Base-by-base conservation (phyloP, 2,888 invertebrate species). In the Spilosoma lubricipeda region DNA sequence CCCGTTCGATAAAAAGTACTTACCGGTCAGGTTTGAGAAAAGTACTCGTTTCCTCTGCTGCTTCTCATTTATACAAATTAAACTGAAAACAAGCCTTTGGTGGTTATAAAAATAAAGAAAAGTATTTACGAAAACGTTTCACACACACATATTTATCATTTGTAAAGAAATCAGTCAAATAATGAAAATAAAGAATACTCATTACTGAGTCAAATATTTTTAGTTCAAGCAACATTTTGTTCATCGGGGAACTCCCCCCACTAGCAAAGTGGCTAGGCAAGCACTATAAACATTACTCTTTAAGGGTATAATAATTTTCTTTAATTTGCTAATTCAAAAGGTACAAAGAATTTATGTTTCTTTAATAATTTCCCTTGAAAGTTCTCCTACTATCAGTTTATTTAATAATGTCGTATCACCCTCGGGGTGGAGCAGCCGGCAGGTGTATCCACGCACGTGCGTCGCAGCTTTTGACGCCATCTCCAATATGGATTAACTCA, bases 381-480 rank as follows among this genome's bases (percentile, higher is more conserved):
- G 52, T 56, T 56, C 52, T 23, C 9, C n/a, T 56, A 0, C 9
- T 56, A 56, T 56, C 52, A 56, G 11, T 5, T 59, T 63, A 27
- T 30, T 63, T 30, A 63, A 77, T 80, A 76, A 11, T 74, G 82
- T 82, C 83, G 18, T 2, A 86, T 83, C 82, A 86, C 78, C 80
- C 82, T 80, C 72, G 79, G 82, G 84, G 78, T 76, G 82, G 79
- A 76, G 77, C 86, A 85, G 76, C 45, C 84, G 90, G 92, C 95
- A 95, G 95, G 95, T 95, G 95, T 91, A 89, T 87, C 69, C 30
- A 82, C 93, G 92, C 95, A 95, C 94, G 95, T 95, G 95, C 89
- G 90, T 52, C 80, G 87, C 93, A 92, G 93, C 93, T 93, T 75
- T 92, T 91, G 81, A 85, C 87, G 76, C 82, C 71, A 72, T 76